Evolutionary conservation across 1,140 invertebrate species (phyloP).

Genomic region (Aleiodes sp.): DNA sequence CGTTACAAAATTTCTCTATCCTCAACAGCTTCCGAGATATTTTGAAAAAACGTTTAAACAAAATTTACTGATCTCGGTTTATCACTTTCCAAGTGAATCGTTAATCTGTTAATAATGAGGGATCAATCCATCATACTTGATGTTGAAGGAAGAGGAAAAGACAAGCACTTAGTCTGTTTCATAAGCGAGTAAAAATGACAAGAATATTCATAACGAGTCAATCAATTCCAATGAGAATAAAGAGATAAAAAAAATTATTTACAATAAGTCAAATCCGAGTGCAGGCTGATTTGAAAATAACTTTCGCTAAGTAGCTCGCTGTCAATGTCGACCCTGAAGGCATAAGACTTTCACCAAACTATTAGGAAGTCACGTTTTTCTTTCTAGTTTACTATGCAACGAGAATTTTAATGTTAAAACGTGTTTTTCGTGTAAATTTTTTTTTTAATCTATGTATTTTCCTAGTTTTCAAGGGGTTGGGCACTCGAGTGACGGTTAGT

Average conservation of each 20-base stretch:
- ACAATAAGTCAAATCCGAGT: constrained; percentile 2
- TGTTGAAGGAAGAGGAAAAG: no score
- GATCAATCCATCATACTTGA: no score
- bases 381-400: not conserved
- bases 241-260: constrained; percentile 14
- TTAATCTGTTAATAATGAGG: no score
- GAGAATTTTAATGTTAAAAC: constrained; percentile 13
- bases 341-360: constrained; percentile 17
- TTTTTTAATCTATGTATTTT: not conserved
- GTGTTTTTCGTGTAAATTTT: not conserved
- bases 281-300: not conserved
- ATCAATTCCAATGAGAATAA: no score
- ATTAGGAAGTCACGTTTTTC: constrained; percentile 5
- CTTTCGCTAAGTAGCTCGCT: not conserved
- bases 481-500: not conserved
- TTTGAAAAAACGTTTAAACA: no score
- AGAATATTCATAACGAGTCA: no score
- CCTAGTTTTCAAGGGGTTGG: not conserved
- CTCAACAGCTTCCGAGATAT: no score
- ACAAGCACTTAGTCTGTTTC: no score
- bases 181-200: no score
- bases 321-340: constrained; percentile 3
- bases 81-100: no score
- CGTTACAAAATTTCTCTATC: no score
- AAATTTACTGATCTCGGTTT: no score